Conservation (phyloP, 1,140 invertebrate species). For the Bradysia coprophila region DNA sequence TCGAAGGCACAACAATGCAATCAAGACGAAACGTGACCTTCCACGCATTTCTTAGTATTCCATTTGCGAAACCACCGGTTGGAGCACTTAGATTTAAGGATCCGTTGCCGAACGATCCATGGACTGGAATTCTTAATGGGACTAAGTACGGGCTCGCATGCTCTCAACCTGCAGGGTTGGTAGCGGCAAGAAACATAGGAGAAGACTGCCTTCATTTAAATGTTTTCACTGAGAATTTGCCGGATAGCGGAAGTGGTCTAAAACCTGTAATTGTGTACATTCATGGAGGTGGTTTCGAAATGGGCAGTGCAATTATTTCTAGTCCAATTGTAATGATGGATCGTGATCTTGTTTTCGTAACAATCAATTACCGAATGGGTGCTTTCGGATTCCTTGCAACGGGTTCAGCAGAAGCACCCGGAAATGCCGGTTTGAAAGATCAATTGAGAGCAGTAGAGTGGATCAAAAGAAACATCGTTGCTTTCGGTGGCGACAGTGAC, state of each 20-base stretch:
- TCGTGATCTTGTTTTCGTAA: slow-evolving; percentile 43
- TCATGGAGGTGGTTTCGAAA: slow-evolving; percentile 41
- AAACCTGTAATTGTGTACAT: slow-evolving; percentile 41
- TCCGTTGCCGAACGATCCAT: slow-evolving; percentile 30
- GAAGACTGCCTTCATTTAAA: slow-evolving; percentile 5
- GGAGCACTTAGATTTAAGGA: no score
- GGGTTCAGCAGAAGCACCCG: slow-evolving; percentile 29
- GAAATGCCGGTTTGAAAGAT: slow-evolving; percentile 44
- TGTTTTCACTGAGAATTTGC: slow-evolving; percentile 42
- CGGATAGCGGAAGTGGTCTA: slow-evolving; percentile 18
- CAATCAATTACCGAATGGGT: slow-evolving; percentile 46
- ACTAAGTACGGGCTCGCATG: background rate
- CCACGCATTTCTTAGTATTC: no score
- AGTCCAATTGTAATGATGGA: slow-evolving; percentile 41
- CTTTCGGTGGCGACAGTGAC: slow-evolving; percentile 44
- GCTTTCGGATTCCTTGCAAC: slow-evolving; percentile 36
- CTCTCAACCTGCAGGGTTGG: background rate
- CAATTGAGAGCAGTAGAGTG: slow-evolving; percentile 38
- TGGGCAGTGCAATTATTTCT: slow-evolving; percentile 24
- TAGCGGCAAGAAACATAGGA: background rate
- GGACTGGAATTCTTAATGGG: slow-evolving; percentile 24
- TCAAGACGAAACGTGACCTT: no score
- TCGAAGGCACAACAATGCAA: no score
- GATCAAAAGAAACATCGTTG: slow-evolving; percentile 37
- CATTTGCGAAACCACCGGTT: no score